Evolutionary conservation across 2,797 vertebrate species (phyloP), one percentile per base, ranked within the genome.

Genomic region (Rhyacichthys aspro): DNA sequence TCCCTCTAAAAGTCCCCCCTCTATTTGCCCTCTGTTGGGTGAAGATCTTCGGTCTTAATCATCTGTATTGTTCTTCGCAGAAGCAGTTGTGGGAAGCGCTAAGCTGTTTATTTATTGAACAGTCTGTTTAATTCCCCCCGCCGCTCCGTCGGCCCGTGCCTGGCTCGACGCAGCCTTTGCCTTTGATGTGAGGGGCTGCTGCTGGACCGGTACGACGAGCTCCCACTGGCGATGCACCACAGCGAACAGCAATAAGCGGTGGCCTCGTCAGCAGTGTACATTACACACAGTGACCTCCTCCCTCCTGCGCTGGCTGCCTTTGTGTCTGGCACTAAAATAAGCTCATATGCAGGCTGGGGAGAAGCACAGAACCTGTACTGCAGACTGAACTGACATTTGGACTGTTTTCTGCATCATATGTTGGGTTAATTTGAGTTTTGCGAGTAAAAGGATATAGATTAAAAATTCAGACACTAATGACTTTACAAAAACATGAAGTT

Each of bases 41-140:
- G 62, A 76, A 71, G 78, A 88, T 90, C 88, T 89, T 78, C 80
- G 63, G 78, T 78, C 85, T 82, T 91, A 88, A 89, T 90, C 89
- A 88, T 74, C 70, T 63, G 76, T 45, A 82, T 86, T 86, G 83
- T 88, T 83, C 81, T 79, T 74, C 69, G 66, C 78, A 76, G 81
- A 89, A 79, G 65, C 66, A 70, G 72, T 87, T 84, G 81, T 71
- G 72, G 67, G 74, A 67, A 79, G 69, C 64, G 46, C 88, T 90
- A 90, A 91, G 89, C 86, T 89, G 87, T 90, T 92, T 91, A 90
- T 91, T 89, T 91, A 91, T 88, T 87, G 80, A 91, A 85, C 78
- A 83, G 82, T 47, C 79, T 72, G 65, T 88, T 90, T 90, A 89
- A 89, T 85, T 72, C 72, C 61, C 70, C 66, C 44, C 78, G 37